These are phyloP conservation scores for Halichoeres trimaculatus DNA, from an alignment of 2,113 vertebrate species.

Conservation along the genomic window DNA sequence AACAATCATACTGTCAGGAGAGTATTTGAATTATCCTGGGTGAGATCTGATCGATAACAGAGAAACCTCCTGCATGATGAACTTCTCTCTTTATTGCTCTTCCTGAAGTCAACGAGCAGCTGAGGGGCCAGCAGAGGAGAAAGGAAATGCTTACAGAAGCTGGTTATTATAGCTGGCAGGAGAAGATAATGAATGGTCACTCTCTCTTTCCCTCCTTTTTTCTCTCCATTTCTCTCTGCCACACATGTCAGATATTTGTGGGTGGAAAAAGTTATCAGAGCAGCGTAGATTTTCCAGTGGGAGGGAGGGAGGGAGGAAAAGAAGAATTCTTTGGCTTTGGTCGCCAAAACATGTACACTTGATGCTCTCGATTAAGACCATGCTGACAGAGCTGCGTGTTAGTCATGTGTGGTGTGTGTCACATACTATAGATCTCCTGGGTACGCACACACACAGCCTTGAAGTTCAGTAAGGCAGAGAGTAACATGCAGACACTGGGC, in stretches of 20 bases:
- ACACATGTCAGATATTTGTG: slow-evolving; percentile 69
- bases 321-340: slow-evolving; percentile 17
- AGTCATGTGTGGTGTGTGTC: not conserved
- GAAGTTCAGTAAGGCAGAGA: not conserved
- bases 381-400: not conserved
- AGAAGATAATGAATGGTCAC: slow-evolving; percentile 62
- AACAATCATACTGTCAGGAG: not conserved
- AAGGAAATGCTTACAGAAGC: slow-evolving; percentile 50
- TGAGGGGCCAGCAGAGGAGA: slow-evolving; percentile 38
- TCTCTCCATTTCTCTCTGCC: slow-evolving; percentile 11
- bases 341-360: slow-evolving; percentile 32
- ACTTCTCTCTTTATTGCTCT: slow-evolving; percentile 31
- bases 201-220: slow-evolving; percentile 19
- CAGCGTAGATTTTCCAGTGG: not conserved
- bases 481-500: slow-evolving; percentile 17
- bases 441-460: not conserved
- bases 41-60: slow-evolving; percentile 19
- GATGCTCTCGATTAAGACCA: slow-evolving; percentile 28
- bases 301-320: not conserved
- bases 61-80: slow-evolving; percentile 12
- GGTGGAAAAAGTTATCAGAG: slow-evolving; percentile 62
- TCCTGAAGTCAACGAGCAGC: slow-evolving; percentile 28
- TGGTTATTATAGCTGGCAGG: slow-evolving; percentile 69
- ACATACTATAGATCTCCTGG: not conserved
- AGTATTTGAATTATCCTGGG: not conserved